A percentile compares a stretch with the other conserved stretches of the same genome.
These are phyloP conservation scores for Scaptodrosophila latifasciaeformis DNA, from an alignment of 2,888 invertebrate genomes.

Conservation along the genomic window DNA sequence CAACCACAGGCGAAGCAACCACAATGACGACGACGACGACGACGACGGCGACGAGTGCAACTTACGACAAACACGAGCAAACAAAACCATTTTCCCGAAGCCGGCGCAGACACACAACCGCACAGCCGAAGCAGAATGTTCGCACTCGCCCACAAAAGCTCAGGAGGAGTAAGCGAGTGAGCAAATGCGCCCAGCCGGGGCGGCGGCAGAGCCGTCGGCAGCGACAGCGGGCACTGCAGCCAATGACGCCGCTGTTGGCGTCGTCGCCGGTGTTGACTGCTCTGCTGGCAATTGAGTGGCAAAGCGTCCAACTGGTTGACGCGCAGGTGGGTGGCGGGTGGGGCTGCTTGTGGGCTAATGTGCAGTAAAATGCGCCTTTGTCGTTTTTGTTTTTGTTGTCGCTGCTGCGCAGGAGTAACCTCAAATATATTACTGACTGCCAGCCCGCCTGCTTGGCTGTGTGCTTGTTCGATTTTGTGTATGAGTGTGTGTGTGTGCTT, in stretches of 20 bases:
- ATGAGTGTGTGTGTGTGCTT: neutral
- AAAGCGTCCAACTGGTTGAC: conserved; percentile 31
- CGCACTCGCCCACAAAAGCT: conserved; percentile 32
- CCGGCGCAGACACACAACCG: conserved; percentile 47
- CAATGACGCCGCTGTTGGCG: conserved; percentile 39
- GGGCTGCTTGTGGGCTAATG: neutral
- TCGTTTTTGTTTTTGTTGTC: neutral
- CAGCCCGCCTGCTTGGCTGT: conserved; percentile 19
- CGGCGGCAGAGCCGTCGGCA: conserved; percentile 22
- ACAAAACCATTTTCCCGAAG: conserved; percentile 40
- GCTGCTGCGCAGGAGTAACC: conserved; percentile 10
- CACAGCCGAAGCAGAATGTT: conserved; percentile 40
- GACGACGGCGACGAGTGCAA: conserved; percentile 39
- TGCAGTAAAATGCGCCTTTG: neutral
- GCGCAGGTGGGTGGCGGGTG: neutral
- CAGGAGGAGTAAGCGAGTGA: conserved; percentile 52
- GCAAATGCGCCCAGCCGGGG: conserved; percentile 31
- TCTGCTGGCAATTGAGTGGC: conserved; percentile 10
- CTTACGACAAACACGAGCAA: conserved; percentile 65
- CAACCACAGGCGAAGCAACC: conserved; percentile 21
- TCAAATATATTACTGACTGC: conserved; percentile 41
- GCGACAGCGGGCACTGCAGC: conserved; percentile 41
- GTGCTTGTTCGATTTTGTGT: neutral
- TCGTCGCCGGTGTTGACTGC: conserved; percentile 24
- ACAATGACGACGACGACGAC: conserved; percentile 15